Evolutionary conservation across 2,888 invertebrate species (phyloP).

Genomic region (Beris morrisii): DNA sequence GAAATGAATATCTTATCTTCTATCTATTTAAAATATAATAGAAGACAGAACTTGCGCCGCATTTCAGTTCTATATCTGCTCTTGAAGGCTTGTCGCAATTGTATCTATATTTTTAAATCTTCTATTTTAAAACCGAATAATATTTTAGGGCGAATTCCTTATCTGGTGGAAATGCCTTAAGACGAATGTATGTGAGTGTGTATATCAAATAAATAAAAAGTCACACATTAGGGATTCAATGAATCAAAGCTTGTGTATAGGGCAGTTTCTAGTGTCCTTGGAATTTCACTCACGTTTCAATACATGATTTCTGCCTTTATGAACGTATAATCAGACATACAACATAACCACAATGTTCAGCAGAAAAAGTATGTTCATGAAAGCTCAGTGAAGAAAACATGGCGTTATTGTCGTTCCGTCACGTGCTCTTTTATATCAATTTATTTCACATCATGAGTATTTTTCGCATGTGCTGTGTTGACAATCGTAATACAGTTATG

Average conservation of each 20-base stretch:
- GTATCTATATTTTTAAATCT: no score
- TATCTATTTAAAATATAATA: no score
- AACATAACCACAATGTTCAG: neutral
- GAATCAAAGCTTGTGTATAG: slow-evolving; percentile 19
- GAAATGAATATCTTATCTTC: no score
- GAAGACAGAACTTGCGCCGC: no score
- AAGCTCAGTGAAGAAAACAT: neutral
- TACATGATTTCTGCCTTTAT: slow-evolving; percentile 29
- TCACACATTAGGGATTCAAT: slow-evolving; percentile 23
- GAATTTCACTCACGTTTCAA: slow-evolving; percentile 30
- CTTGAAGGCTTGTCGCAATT: no score
- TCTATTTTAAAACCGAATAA: no score
- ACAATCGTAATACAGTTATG: no score
- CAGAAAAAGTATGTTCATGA: slow-evolving; percentile 14
- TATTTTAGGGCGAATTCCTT: no score
- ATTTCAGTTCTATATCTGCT: no score
- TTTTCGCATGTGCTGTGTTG: neutral
- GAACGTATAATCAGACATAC: slow-evolving; percentile 3
- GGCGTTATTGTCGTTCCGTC: slow-evolving; percentile 10
- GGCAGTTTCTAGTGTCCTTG: slow-evolving; percentile 27
- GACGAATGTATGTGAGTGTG: no score
- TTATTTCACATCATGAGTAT: slow-evolving; percentile 17
- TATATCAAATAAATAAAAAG: no score
- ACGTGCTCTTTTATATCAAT: slow-evolving; percentile 28
- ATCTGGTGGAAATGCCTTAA: no score